A percentile compares a stretch with the other conserved stretches of the same genome.
Conservation (phyloP, 2,113 vertebrate species). For the Holacanthus passer region DNA sequence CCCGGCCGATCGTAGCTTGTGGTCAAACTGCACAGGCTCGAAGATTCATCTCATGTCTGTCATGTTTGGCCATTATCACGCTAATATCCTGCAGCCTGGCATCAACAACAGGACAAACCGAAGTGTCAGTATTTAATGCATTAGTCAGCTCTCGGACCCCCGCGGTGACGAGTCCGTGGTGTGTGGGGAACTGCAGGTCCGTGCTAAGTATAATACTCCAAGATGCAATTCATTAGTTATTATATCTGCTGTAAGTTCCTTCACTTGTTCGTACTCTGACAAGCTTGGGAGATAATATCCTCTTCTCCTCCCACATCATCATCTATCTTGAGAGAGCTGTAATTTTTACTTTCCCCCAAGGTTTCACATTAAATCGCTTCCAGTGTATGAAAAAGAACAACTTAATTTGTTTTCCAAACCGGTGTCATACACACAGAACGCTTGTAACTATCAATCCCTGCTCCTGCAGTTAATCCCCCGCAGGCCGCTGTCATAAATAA, state of each 20-base stretch:
- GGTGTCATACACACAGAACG: background rate
- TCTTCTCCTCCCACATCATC: slow-evolving; percentile 22
- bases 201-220: background rate
- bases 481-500: background rate
- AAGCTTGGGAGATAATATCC: slow-evolving; percentile 7
- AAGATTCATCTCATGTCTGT: background rate
- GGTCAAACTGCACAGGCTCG: background rate
- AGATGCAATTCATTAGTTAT: slow-evolving; percentile 29
- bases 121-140: background rate
- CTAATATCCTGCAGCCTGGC: too few species aligned
- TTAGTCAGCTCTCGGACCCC: background rate
- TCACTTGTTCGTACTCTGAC: slow-evolving; percentile 29
- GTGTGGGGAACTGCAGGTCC: background rate
- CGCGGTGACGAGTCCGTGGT: background rate
- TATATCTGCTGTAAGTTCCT: background rate
- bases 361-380: slow-evolving; percentile 21
- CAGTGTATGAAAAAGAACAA: background rate
- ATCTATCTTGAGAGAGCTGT: slow-evolving; percentile 14
- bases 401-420: slow-evolving; percentile 24
- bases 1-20: background rate
- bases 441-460: background rate
- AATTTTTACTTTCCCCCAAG: background rate
- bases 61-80: background rate
- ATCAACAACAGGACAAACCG: too few species aligned
- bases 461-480: background rate